Conservation (phyloP, 2,113 vertebrate genomes). For the Chionis minor region DNA sequence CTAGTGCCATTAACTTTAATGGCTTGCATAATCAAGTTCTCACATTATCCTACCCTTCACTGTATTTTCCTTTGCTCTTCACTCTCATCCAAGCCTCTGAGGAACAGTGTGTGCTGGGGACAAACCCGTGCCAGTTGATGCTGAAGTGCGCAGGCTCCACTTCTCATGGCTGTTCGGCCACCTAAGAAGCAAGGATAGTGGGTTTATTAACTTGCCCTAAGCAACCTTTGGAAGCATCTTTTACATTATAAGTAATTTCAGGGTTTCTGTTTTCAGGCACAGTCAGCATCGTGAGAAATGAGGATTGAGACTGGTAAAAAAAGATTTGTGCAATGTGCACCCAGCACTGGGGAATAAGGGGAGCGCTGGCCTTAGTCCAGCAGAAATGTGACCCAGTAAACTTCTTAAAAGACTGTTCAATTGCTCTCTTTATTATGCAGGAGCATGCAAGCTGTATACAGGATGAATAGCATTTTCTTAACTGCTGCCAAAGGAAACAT, state of each 20-base stretch:
- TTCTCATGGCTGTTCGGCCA: background rate
- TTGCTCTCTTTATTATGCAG: slow-evolving; percentile 22
- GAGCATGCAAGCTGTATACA: background rate
- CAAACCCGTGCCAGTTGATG: background rate
- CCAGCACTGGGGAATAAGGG: slow-evolving; percentile 6
- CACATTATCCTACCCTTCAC: background rate
- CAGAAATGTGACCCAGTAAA: slow-evolving; percentile 64
- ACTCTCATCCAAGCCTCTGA: background rate
- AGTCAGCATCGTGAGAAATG: background rate
- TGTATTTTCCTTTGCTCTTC: background rate
- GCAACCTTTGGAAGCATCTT: background rate
- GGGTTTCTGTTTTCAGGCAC: background rate
- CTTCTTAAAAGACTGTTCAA: slow-evolving; percentile 39
- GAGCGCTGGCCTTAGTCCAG: background rate
- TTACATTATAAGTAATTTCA: background rate
- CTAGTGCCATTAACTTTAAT: slow-evolving; percentile 18
- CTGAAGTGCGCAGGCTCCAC: background rate
- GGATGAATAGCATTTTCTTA: slow-evolving; percentile 47
- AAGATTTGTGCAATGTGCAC: background rate
- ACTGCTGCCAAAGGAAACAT: slow-evolving; percentile 44
- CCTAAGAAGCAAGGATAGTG: background rate
- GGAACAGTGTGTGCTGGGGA: background rate
- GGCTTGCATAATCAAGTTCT: slow-evolving; percentile 25
- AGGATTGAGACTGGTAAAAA: background rate
- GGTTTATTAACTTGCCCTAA: background rate